Conservation (phyloP, 2,888 invertebrate genomes). For the Cephus spinipes region DNA sequence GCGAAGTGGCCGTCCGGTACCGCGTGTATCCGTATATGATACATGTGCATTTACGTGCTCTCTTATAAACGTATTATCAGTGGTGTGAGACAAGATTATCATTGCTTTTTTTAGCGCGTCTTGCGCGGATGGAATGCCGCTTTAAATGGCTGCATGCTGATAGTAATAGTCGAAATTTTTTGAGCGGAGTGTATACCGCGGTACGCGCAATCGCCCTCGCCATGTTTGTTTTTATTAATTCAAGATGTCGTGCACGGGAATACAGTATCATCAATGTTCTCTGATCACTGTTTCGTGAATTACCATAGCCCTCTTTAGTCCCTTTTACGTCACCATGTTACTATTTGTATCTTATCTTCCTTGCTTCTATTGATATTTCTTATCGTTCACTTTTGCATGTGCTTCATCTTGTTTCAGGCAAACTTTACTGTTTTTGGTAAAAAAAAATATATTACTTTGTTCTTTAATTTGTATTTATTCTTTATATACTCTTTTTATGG, state of each 20-base stretch:
- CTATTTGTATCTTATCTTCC: neutral
- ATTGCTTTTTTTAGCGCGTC: constrained; percentile 29
- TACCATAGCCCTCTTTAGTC: neutral
- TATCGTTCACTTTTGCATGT: neutral
- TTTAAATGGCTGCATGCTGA: constrained; percentile 6
- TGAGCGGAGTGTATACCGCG: constrained; percentile 16
- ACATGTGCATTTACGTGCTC: neutral
- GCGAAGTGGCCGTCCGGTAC: constrained; percentile 8
- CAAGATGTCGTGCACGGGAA: neutral
- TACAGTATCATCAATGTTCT: neutral
- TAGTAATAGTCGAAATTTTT: constrained; percentile 24
- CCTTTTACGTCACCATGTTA: neutral
- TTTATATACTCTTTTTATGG: neutral
- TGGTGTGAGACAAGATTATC: constrained; percentile 20
- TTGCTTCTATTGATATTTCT: neutral
- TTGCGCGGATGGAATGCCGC: constrained; percentile 14
- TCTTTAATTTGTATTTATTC: neutral
- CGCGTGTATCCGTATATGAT: neutral
- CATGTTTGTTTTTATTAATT: constrained; percentile 12
- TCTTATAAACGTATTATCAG: constrained; percentile 12
- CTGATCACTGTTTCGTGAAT: neutral
- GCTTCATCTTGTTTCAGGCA: neutral
- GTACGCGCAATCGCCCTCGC: constrained; percentile 1
- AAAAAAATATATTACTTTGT: neutral
- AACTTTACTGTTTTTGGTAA: neutral